Conservation (phyloP, 2,113 vertebrate species). For the Cathartes aura region DNA sequence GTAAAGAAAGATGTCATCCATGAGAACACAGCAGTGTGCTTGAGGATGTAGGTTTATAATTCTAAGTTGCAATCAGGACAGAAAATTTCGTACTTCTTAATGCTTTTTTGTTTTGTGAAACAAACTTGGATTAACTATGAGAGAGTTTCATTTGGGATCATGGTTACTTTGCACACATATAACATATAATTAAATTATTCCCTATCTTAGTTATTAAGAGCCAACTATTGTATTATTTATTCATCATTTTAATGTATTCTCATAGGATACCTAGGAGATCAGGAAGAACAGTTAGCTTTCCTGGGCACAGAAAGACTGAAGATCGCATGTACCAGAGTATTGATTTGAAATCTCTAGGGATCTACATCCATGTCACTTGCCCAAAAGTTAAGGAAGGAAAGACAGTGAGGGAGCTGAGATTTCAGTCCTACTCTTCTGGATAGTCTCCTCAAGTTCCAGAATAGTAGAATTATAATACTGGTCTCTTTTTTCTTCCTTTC, state of each 20-base stretch:
- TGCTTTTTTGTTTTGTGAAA: background rate
- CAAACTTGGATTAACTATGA: background rate
- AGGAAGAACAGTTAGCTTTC: background rate
- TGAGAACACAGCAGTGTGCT: background rate
- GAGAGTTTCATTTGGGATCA: background rate
- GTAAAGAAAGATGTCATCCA: background rate
- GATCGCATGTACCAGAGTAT: fast-evolving
- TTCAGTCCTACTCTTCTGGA: background rate
- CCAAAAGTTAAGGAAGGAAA: background rate
- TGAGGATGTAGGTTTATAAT: background rate
- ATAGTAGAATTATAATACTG: background rate
- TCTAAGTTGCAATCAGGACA: background rate
- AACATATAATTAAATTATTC: background rate
- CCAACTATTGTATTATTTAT: background rate
- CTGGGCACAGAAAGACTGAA: background rate
- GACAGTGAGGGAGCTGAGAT: background rate
- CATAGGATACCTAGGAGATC: background rate
- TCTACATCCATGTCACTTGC: background rate
- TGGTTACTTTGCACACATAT: fast-evolving
- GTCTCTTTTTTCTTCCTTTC: background rate
- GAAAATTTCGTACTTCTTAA: background rate
- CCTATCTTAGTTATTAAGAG: background rate
- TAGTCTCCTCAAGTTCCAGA: background rate
- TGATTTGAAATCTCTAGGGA: background rate
- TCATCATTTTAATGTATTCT: background rate